These are phyloP conservation scores for Petrophora chlorosata DNA, from an alignment of 2,888 invertebrate genomes.

Conservation along the genomic window DNA sequence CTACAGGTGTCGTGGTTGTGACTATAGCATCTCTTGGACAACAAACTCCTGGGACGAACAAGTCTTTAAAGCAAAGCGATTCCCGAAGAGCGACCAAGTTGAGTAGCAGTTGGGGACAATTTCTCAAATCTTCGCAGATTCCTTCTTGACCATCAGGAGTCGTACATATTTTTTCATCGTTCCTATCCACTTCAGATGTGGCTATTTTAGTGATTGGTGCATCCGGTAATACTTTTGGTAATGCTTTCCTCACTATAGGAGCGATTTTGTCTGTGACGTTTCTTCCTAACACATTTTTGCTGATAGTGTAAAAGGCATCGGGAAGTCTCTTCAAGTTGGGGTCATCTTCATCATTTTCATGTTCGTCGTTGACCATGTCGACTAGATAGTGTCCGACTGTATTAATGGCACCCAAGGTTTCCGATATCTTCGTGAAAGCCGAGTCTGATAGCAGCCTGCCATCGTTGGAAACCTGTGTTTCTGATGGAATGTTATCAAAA, in stretches of 20 bases:
- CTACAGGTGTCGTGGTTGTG: constrained; percentile 53
- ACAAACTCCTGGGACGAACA: constrained; percentile 96
- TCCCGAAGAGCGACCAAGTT: constrained; percentile 92
- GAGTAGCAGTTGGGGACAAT: constrained; percentile 92
- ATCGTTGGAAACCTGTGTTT: constrained; percentile 56
- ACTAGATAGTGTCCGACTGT: constrained; percentile 94
- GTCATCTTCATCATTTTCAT: constrained; percentile 71
- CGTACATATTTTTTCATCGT: constrained; percentile 87
- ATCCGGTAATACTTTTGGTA: constrained; percentile 72
- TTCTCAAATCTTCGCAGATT: constrained; percentile 93
- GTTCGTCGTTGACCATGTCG: constrained; percentile 86
- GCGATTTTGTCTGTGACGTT: constrained; percentile 93
- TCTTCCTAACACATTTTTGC: constrained; percentile 88
- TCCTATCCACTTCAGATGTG: constrained; percentile 67
- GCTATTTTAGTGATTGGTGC: constrained; percentile 74
- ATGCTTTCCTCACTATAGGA: constrained; percentile 84
- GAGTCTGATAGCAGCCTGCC: constrained; percentile 84
- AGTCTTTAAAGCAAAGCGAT: constrained; percentile 94
- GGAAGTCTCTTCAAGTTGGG: constrained; percentile 82
- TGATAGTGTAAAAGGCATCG: constrained; percentile 90
- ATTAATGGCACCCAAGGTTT: constrained; percentile 90
- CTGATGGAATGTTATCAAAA: constrained; percentile 42
- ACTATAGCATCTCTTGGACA: constrained; percentile 86
- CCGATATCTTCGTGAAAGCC: constrained; percentile 85
- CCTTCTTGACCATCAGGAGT: constrained; percentile 92